Conservation (phyloP, 2,888 invertebrate genomes). For the Cryptus armator region DNA sequence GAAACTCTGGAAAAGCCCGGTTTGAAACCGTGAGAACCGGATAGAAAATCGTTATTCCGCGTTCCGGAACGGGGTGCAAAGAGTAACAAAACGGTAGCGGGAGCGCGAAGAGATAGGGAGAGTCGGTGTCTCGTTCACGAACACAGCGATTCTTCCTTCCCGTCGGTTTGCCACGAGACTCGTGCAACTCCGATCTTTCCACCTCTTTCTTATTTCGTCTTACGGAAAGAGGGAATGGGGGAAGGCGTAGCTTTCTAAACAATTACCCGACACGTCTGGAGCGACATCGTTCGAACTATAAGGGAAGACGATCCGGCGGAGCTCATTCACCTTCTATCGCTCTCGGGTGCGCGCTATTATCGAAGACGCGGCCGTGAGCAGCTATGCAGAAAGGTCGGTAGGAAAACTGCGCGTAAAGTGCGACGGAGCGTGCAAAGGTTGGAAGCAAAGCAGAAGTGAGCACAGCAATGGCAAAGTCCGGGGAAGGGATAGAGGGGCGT, state of each 20-base stretch:
- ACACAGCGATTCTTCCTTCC: slow-evolving; percentile 38
- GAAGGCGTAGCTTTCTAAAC: slow-evolving; percentile 58
- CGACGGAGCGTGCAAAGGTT: slow-evolving; percentile 51
- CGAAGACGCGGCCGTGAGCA: slow-evolving; percentile 55
- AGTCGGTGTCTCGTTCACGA: slow-evolving; percentile 40
- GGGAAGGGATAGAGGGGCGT: slow-evolving; percentile 25
- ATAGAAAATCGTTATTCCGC: slow-evolving; percentile 62
- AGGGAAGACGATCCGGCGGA: neutral
- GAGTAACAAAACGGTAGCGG: slow-evolving; percentile 20
- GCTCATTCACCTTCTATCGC: slow-evolving; percentile 2
- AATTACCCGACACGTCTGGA: slow-evolving; percentile 59
- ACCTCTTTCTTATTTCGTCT: neutral
- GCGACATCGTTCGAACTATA: slow-evolving; percentile 46
- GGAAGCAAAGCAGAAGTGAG: slow-evolving; percentile 36
- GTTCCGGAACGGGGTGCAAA: slow-evolving; percentile 15
- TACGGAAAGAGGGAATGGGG: neutral
- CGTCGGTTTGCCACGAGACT: slow-evolving; percentile 16
- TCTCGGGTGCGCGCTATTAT: neutral
- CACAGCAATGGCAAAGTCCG: slow-evolving; percentile 19
- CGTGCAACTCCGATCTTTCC: neutral
- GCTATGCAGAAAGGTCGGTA: slow-evolving; percentile 67
- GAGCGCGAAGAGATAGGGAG: slow-evolving; percentile 1
- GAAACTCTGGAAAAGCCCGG: slow-evolving; percentile 30
- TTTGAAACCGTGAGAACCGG: slow-evolving; percentile 32
- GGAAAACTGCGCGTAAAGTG: slow-evolving; percentile 69